Evolutionary conservation across 1,140 invertebrate species (phyloP).

Genomic region (Hylyphantes graminicola): DNA sequence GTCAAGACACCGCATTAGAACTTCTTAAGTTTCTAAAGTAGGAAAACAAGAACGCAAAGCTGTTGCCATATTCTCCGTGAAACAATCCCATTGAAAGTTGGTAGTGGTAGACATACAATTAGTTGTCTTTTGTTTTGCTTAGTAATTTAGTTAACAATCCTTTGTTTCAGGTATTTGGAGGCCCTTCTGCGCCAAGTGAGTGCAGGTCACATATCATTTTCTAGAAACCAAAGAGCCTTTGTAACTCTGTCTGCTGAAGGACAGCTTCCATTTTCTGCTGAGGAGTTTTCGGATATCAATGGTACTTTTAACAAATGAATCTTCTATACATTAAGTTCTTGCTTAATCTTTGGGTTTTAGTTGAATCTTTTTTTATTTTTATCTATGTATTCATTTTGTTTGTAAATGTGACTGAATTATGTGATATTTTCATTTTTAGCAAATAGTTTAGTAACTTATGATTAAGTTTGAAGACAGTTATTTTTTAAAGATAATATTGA

Average conservation of each 20-base stretch:
- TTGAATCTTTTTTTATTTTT: neutral
- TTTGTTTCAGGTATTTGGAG: conserved; percentile 82
- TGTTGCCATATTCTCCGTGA: no score
- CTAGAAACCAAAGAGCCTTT: conserved; percentile 94
- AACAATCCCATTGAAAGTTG: no score
- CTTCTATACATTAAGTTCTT: neutral
- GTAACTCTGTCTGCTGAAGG: conserved; percentile 87
- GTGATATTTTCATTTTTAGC: neutral
- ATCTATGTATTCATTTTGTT: neutral
- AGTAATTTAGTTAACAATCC: no score
- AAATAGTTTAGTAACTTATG: neutral
- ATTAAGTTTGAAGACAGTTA: neutral
- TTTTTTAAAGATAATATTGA: no score
- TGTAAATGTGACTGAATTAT: no score
- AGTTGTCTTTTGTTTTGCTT: no score
- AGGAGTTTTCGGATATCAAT: conserved; percentile 98
- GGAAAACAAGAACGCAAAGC: no score
- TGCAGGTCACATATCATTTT: conserved; percentile 95
- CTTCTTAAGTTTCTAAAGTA: no score
- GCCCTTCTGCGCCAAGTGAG: conserved; percentile 92
- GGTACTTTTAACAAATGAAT: conserved; percentile 64
- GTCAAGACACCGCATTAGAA: no score
- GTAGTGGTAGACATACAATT: no score
- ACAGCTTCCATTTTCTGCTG: conserved; percentile 91
- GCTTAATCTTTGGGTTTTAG: neutral